Base-by-base conservation (phyloP, 2,113 vertebrate species). In the Petrocephalus zakoni region DNA sequence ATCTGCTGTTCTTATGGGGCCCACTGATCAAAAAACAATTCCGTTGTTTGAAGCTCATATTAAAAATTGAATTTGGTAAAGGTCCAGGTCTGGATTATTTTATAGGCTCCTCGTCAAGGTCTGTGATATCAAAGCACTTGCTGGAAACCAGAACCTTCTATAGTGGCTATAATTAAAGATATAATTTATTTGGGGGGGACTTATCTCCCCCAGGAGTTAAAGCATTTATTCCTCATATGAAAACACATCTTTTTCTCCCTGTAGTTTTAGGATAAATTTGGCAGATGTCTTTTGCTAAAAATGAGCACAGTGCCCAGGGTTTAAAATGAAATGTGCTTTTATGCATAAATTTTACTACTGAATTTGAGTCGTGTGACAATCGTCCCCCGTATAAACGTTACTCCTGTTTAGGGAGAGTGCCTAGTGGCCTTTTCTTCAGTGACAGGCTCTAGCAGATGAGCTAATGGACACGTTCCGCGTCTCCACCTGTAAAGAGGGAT, bases 121-220 rank as follows among this genome's bases (percentile, higher is more conserved):
- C 87, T 52, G 51, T 88, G 51, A 88, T 22, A 53, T 78, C 25
- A 53, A 88, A 81, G 68, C 49, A 29, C 64, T 81, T 88, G 87
- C 29, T 88, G 51, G 49, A 88, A 78, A 55, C 25, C 46, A 19
- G 15, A 52, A 52, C 49, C 87, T 53, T 88, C 25, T 75, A 75
- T 17, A 87, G 61, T 17, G 46, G 47, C 21, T 25, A 29, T 72
- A 68, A 72, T 87, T 87, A 87, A 87, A 87, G 22, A 47, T 72
- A 42, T 68, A 9, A 64, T 61, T 87, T 87, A 46, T 42, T 42
- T n/a, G 29, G 68, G 58, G 29, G n/a, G 61, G 0, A 11, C 61
- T 68, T 42, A 75, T 4, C 72, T 75, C 72, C 72, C 34, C 72
- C 15, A 19, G 34, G 72, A 42, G 25, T 37, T 34, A 75, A 75